These are phyloP conservation scores for Papilio helenus DNA, from an alignment of 1,140 invertebrate species.

Conservation along the genomic window DNA sequence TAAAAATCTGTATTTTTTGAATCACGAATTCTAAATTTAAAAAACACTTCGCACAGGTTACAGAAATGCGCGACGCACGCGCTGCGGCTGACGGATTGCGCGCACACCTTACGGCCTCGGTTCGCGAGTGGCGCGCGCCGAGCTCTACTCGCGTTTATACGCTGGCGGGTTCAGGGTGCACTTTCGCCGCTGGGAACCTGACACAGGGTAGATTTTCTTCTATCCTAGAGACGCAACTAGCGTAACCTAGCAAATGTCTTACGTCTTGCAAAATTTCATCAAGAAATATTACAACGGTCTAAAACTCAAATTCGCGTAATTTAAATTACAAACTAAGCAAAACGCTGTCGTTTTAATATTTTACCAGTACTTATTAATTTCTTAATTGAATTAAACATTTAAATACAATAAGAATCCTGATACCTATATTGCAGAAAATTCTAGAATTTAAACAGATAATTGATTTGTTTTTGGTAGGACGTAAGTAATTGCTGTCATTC, in stretches of 20 bases:
- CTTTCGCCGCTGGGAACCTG: conserved; percentile 56
- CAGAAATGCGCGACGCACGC: conserved; percentile 13
- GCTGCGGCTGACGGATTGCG: conserved; percentile 3
- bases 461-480: background rate
- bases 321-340: too few relatives aligned
- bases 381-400: too few relatives aligned
- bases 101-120: conserved; percentile 20
- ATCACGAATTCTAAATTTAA: conserved; percentile 12
- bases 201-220: conserved; percentile 26
- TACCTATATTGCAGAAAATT: too few relatives aligned
- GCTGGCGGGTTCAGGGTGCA: conserved; percentile 53
- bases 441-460: background rate
- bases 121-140: conserved; percentile 21
- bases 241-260: background rate
- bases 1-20: conserved; percentile 2
- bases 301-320: background rate
- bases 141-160: conserved; percentile 59
- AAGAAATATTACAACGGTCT: background rate
- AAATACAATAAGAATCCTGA: too few relatives aligned
- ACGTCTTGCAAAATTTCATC: background rate
- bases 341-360: too few relatives aligned
- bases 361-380: too few relatives aligned
- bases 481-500: background rate
- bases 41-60: conserved; percentile 21
- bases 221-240: background rate